phyloP scores from a whole-genome alignment of 2,113 vertebrate genomes.

The Orientallactaga bullata region DNA sequence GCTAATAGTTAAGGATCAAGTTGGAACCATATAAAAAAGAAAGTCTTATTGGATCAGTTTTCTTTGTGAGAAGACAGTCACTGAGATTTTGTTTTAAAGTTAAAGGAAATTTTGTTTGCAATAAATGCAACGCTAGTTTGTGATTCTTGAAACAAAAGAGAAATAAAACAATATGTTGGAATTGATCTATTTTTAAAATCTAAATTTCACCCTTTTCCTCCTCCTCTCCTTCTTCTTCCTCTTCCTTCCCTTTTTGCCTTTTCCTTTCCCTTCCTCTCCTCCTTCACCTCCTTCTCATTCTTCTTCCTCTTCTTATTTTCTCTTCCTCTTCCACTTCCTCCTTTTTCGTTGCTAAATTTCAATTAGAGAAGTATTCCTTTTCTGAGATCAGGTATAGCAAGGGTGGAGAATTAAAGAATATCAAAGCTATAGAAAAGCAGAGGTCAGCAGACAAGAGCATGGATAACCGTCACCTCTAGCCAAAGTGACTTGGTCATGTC shows the following conservation, averaged over 20 bases:
- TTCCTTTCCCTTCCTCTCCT: too few relatives aligned
- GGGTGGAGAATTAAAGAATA: not conserved
- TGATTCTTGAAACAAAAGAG: not conserved
- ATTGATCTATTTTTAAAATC: not conserved
- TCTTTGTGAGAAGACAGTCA: conserved; percentile 10
- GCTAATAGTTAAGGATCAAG: conserved; percentile 68
- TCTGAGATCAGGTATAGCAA: not conserved
- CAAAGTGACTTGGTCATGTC: not conserved
- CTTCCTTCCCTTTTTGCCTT: too few relatives aligned
- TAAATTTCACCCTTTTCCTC: not conserved
- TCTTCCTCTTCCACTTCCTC: too few relatives aligned
- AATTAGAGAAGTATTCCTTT: not conserved
- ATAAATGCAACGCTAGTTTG: not conserved
- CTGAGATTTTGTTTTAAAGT: not conserved
- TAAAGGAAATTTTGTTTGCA: not conserved
- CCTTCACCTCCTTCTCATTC: too few relatives aligned
- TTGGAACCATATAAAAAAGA: conserved; percentile 16
- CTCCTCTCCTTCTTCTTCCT: too few relatives aligned
- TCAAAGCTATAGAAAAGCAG: not conserved
- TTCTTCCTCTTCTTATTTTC: too few relatives aligned
- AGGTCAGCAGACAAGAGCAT: not conserved
- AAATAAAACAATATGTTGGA: not conserved
- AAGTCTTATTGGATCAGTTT: not conserved
- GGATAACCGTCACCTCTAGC: not conserved
- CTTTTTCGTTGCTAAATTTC: not conserved